phyloP scores from a whole-genome alignment of 2,113 vertebrate species.

The Nothobranchius kuhntae region DNA sequence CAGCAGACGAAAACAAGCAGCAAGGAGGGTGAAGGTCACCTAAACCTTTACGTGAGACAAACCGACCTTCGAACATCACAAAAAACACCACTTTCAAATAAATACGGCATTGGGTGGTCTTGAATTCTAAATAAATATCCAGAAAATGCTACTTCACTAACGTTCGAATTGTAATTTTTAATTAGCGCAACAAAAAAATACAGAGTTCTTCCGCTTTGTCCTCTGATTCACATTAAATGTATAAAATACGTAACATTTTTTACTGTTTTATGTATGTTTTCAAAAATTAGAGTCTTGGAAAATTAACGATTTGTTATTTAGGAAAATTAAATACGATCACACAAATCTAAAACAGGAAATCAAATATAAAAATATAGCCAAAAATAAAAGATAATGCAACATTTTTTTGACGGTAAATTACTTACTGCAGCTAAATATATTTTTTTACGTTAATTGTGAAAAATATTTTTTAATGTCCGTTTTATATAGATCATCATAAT shows the following conservation, averaged over 20 bases:
- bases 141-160: constrained; percentile 17
- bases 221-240: not conserved
- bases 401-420: not conserved
- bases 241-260: not conserved
- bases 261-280: not conserved
- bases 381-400: not conserved
- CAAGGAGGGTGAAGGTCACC: constrained; percentile 50
- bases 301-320: constrained; percentile 7
- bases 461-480: not conserved
- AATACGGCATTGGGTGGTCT: constrained; percentile 7
- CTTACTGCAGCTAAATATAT: not conserved
- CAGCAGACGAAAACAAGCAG: constrained; percentile 45
- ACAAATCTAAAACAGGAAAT: constrained; percentile 3
- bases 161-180: not conserved
- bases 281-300: not conserved
- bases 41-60: constrained; percentile 30
- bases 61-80: constrained; percentile 16
- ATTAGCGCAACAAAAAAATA: not conserved
- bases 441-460: not conserved
- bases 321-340: not conserved
- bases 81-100: constrained; percentile 22
- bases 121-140: constrained; percentile 7
- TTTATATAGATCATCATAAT: not conserved
- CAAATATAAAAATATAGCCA: not conserved
- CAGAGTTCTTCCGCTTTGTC: not conserved